Base-by-base conservation (phyloP, 1,140 invertebrate species). In the Listronotus oregonensis region DNA sequence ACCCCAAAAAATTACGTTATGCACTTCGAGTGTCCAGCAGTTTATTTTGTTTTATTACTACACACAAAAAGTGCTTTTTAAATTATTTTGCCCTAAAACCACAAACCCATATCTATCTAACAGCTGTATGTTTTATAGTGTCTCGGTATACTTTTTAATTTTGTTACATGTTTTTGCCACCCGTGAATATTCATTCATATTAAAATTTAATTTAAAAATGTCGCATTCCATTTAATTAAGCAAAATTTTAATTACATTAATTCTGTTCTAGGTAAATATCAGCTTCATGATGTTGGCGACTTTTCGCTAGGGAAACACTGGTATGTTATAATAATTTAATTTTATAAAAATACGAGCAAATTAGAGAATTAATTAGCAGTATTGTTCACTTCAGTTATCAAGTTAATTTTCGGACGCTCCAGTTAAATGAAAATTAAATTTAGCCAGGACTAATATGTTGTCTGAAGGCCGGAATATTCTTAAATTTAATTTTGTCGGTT, bases 251-350 rank as follows among this genome's bases (percentile, higher is more conserved):
- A 59, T 59, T 59, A 32, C 34, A 17, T 49, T 49, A 46, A 32
- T 57, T 59, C 27, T 18, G 56, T 59, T 59, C 46, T 49, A 59
- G 56, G 56, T 57, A 27, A 42, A 14, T n/a, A 54, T 42, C 14
- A 15, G 39, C 32, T 34, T 11, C 50, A 15, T 31, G 32, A 31
- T 31, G 49, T 37, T 51, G 52, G 10, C 12, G 34, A 31, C n/a
- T 18, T 40, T 34, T 27, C 54, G 37, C 40, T 43, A 11, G 31
- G 50, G 9, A 21, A 14, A n/a, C 37, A 12, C 15, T 42, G 34
- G 56, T 59, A 59, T 49, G 56, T 59, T 34, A 18, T 59, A 59
- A 59, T 49, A 59, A 42, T 59, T 59, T 59, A 59, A 59, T 47
- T 59, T 39, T 14, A 43, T 59, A 59, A 59, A 59, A 59, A 42